phyloP scores from a whole-genome alignment of 1,140 invertebrate species.

The Papilio helenus region DNA sequence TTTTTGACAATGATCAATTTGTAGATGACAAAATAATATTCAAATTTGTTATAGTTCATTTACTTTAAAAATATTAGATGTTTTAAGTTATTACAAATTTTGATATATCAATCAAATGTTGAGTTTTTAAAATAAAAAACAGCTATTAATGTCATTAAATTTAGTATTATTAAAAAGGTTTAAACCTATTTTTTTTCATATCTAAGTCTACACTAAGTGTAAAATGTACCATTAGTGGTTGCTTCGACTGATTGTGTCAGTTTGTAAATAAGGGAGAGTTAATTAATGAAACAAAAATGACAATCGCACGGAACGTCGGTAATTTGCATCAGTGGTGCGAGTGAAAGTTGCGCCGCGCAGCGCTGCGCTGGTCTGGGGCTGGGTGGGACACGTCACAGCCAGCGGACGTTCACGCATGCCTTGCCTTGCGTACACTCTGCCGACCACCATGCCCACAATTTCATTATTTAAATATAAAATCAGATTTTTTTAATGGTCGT shows the following conservation, averaged over 20 bases:
- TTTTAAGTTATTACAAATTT: background rate
- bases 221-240: background rate
- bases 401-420: conserved; percentile 63
- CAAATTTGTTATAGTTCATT: background rate
- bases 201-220: background rate
- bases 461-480: conserved; percentile 36
- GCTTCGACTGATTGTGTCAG: background rate
- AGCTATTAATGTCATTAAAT: too few species aligned
- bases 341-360: conserved; percentile 19
- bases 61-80: background rate
- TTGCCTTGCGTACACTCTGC: conserved; percentile 47
- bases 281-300: conserved; percentile 36
- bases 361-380: background rate
- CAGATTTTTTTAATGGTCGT: background rate
- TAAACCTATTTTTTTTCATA: too few species aligned
- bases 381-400: conserved; percentile 43
- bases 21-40: background rate
- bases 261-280: conserved; percentile 7
- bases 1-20: conserved; percentile 11
- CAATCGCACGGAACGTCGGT: conserved; percentile 29
- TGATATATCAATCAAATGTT: background rate
- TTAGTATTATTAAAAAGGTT: too few species aligned
- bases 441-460: conserved; percentile 48
- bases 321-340: conserved; percentile 34
- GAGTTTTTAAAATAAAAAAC: background rate